Evolutionary conservation across 2,888 invertebrate genomes (phyloP).

Genomic region (Caenorhabditis macrosperma): DNA sequence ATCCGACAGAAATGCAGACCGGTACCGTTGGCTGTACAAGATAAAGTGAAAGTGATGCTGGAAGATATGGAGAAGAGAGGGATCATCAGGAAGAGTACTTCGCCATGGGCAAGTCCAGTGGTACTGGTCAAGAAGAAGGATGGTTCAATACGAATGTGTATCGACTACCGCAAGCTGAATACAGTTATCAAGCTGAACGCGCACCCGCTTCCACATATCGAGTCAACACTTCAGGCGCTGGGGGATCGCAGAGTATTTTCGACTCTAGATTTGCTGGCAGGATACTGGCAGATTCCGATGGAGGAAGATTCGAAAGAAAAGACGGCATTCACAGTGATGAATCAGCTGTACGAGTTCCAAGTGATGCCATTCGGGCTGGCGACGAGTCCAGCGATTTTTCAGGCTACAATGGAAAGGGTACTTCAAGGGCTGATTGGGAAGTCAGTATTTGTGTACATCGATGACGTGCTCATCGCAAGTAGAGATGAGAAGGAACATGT

Average conservation of each 20-base stretch:
- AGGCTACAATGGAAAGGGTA: slow-evolving; percentile 67
- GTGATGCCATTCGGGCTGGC: no score
- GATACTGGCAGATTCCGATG: slow-evolving; percentile 70
- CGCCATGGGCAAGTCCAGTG: slow-evolving; percentile 32
- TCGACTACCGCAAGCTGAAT: slow-evolving; percentile 70
- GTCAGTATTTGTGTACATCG: no score
- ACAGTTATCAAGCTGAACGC: no score
- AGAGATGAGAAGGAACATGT: no score
- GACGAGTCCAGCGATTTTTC: slow-evolving; percentile 71
- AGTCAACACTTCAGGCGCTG: slow-evolving; percentile 53
- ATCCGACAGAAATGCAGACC: no score
- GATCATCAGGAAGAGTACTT: slow-evolving; percentile 24
- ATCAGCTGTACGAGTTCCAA: no score
- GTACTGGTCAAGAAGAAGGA: slow-evolving; percentile 64
- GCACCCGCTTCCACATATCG: slow-evolving; percentile 66
- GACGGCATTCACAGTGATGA: no score
- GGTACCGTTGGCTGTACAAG: no score
- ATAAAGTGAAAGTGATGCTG: no score
- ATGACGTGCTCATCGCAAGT: no score
- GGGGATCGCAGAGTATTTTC: slow-evolving; percentile 50
- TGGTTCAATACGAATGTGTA: slow-evolving; percentile 60
- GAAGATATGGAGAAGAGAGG: no score
- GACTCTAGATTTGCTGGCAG: slow-evolving; percentile 62
- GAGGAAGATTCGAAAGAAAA: slow-evolving; percentile 52
- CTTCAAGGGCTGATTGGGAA: no score